Evolutionary conservation across 2,888 invertebrate species (phyloP), one percentile per base, ranked within the genome.

Genomic region (Ametastegia equiseti): DNA sequence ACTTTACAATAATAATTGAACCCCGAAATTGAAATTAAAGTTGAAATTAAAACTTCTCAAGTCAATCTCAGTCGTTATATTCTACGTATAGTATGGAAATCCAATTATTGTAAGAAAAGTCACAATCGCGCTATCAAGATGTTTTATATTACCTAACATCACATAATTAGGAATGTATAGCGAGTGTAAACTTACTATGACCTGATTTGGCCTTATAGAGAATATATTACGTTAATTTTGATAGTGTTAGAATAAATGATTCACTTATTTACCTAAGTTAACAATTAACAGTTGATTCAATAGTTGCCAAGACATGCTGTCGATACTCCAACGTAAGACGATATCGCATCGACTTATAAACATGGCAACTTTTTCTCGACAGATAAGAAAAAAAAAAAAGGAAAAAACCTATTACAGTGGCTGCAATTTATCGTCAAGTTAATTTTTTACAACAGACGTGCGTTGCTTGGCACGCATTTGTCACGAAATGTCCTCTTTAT

Each of bases 161-260:
- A 13, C 5, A 54, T 5, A 13, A 54, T 54, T n/a, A n/a, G n/a
- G n/a, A n/a, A 39, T 11, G n/a, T 9, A 27, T 23, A n/a, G 19
- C 33, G 36, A 36, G 36, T 36, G 54, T 54, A 36, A 9, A 36
- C 13, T 54, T 75, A 45, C 54, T 19, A 47, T 50, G 50, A 71
- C 47, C 54, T 75, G 50, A 75, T 82, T 81, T 82, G 83, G 83
- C 84, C 82, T 82, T 82, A 82, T 39, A 57, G 81, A 82, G 81
- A 71, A 84, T 83, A 84, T 81, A 81, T 83, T 73, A 75, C 73
- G 81, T 83, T 82, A 81, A 81, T 81, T 80, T 81, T 81, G 80
- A 79, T 47, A 45, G 63, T 67, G 73, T 60, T 79, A 47, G 65
- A 81, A 79, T 67, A 57, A 83, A 54, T 42, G 79, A 81, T 80